phyloP scores from a whole-genome alignment of 2,113 vertebrate species.

The Regulus satrapa region DNA sequence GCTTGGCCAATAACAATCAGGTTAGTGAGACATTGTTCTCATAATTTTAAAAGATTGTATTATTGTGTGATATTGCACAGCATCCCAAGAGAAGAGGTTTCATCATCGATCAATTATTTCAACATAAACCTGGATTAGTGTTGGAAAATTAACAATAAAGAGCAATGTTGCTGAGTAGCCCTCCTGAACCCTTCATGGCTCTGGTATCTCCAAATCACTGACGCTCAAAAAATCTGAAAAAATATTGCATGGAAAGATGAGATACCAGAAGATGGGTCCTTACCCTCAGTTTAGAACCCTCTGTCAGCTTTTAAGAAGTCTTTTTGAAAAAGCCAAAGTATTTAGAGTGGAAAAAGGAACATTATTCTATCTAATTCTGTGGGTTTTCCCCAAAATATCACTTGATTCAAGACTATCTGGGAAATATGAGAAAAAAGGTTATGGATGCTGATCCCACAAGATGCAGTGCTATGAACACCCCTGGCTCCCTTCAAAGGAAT shows the following conservation, averaged over 20 bases:
- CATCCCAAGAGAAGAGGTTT: slow-evolving; percentile 14
- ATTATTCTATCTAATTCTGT: not conserved
- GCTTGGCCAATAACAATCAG: not conserved
- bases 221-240: not conserved
- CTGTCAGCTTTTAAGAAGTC: not conserved
- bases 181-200: not conserved
- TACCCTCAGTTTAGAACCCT: not conserved
- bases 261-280: not conserved
- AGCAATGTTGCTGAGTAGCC: not conserved
- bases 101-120: not conserved
- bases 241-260: not conserved
- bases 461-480: not conserved
- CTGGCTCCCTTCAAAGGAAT: not conserved
- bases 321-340: not conserved
- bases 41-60: slow-evolving; percentile 2
- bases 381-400: not conserved
- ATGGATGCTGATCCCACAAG: not conserved
- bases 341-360: not conserved
- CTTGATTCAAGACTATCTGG: not conserved
- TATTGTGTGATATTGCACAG: not conserved
- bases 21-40: slow-evolving; percentile 13
- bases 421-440: not conserved
- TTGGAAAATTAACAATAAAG: not conserved
- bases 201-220: not conserved
- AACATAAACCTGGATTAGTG: not conserved